Percentiles rank a stretch among this genome's conserved stretches.
Conservation (phyloP, 2,797 vertebrate genomes). For the Apodemus agrarius region DNA sequence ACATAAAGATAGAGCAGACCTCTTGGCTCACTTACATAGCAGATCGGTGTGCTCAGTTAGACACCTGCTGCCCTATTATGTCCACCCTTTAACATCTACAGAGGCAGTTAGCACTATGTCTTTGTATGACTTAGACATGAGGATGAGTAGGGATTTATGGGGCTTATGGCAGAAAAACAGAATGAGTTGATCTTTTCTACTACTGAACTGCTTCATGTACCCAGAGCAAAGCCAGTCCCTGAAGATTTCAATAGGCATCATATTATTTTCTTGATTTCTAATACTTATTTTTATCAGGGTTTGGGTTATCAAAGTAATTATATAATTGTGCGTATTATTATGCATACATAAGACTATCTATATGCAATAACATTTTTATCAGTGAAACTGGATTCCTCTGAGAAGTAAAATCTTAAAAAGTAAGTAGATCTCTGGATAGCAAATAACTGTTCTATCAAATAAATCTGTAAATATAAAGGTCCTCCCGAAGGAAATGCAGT, state of each 20-base stretch:
- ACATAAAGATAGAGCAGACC: neutral
- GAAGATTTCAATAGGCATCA: neutral
- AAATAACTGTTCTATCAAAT: neutral
- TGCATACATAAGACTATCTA: neutral
- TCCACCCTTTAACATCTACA: neutral
- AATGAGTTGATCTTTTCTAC: neutral
- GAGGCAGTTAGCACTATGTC: neutral
- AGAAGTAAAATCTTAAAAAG: constrained; percentile 1
- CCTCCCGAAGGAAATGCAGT: neutral
- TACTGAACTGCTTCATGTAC: neutral
- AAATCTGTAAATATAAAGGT: neutral
- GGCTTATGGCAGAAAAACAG: neutral
- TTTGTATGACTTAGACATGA: neutral
- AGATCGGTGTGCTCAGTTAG: neutral
- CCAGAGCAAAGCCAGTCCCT: neutral
- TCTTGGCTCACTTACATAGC: neutral
- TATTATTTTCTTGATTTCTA: neutral
- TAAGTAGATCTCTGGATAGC: neutral
- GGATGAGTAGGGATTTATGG: neutral
- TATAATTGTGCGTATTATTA: neutral
- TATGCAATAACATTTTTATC: neutral
- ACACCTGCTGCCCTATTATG: neutral
- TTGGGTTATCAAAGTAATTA: neutral
- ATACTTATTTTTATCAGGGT: neutral
- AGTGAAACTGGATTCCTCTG: constrained; percentile 6